phyloP scores from a whole-genome alignment of 1,140 invertebrate species.

The Zaprionus africanus region DNA sequence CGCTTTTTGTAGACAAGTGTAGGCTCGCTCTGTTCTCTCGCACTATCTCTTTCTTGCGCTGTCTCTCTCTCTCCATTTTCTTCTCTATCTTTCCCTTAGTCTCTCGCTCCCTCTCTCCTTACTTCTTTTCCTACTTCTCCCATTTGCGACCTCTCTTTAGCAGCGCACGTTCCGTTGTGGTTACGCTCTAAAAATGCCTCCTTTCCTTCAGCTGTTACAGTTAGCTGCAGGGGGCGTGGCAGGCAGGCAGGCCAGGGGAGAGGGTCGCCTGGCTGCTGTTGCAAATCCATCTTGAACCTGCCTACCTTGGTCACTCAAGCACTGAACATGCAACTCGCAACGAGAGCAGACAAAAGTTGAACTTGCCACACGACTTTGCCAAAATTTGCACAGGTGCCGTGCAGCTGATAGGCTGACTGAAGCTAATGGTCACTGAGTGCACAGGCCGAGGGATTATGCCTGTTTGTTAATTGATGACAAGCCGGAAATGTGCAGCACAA shows the following conservation, averaged over 20 bases:
- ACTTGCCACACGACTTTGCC: not conserved
- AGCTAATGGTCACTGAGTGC: slow-evolving; percentile 31
- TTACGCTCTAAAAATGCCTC: slow-evolving; percentile 63
- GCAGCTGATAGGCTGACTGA: not conserved
- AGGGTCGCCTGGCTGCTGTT: not conserved
- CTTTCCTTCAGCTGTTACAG: not conserved
- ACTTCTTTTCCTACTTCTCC: not conserved
- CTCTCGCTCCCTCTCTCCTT: not conserved
- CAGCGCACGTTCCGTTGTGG: slow-evolving; percentile 14
- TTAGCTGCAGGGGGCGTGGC: not conserved
- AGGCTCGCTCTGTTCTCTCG: not conserved
- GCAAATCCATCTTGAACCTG: not conserved
- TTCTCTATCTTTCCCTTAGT: not conserved
- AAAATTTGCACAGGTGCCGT: not conserved
- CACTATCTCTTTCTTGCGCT: not conserved
- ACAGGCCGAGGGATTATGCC: slow-evolving; percentile 12
- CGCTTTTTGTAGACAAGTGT: slow-evolving; percentile 37
- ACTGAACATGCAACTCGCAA: not conserved
- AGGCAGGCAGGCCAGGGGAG: not conserved
- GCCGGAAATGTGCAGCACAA: not conserved
- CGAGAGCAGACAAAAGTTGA: not conserved
- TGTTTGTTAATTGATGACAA: slow-evolving; percentile 35
- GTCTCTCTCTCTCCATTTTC: not conserved
- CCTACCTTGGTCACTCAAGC: not conserved
- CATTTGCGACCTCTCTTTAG: too few relatives aligned